These are phyloP conservation scores for Oryctes rhinoceros DNA, from an alignment of 1,140 invertebrate genomes.

Conservation along the genomic window DNA sequence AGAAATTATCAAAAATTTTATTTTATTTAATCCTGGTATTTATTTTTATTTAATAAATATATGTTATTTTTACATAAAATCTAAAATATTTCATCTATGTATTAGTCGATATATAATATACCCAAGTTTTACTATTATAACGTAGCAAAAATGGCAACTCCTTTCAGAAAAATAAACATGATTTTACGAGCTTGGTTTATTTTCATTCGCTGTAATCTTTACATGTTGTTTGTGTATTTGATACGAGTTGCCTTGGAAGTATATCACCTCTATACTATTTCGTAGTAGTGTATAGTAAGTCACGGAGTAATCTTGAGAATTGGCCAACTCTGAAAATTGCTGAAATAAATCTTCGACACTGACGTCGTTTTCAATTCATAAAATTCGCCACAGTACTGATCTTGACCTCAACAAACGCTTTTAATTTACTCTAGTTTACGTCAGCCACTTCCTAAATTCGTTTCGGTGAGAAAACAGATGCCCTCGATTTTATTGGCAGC, in stretches of 20 bases:
- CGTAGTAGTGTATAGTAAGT: slow-evolving; percentile 18
- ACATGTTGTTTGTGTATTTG: slow-evolving; percentile 21
- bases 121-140: neutral
- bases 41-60: neutral
- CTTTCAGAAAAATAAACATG: slow-evolving; percentile 15
- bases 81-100: neutral
- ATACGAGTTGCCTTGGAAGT: slow-evolving; percentile 1
- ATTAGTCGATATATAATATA: neutral
- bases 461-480: slow-evolving; percentile 36
- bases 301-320: slow-evolving; percentile 20
- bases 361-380: slow-evolving; percentile 36
- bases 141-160: neutral
- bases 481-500: slow-evolving; percentile 14
- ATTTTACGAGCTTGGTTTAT: slow-evolving; percentile 6
- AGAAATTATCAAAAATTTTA: no score
- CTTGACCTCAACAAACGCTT: slow-evolving; percentile 24
- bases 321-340: slow-evolving; percentile 20
- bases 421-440: slow-evolving; percentile 28
- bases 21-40: no score
- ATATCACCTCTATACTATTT: slow-evolving; percentile 10
- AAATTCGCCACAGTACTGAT: slow-evolving; percentile 36
- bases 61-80: neutral
- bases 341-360: slow-evolving; percentile 16
- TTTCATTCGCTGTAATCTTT: neutral
- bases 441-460: slow-evolving; percentile 32